These are phyloP conservation scores for Sterrhoptilus dennistouni DNA, from an alignment of 2,113 vertebrate species.

Conservation along the genomic window DNA sequence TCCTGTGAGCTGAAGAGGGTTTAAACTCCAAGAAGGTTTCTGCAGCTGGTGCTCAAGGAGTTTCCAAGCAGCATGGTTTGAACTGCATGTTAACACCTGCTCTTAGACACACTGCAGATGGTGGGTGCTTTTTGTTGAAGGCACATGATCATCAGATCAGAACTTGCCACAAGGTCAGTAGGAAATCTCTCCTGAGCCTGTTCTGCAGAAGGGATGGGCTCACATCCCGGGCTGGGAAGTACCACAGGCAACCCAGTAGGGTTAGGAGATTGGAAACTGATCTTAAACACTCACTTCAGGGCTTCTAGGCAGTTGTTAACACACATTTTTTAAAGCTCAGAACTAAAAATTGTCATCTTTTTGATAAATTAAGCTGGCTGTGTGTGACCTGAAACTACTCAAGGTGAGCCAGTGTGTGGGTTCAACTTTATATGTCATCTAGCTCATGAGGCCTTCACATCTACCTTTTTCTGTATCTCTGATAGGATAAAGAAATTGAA, in stretches of 20 bases:
- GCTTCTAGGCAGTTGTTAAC: not conserved
- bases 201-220: not conserved
- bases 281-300: not conserved
- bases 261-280: not conserved
- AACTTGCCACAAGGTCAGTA: accelerated
- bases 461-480: not conserved
- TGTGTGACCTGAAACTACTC: not conserved
- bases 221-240: accelerated
- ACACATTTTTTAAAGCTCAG: not conserved
- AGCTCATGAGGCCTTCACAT: not conserved
- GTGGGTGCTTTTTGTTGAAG: not conserved
- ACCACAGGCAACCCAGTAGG: not conserved
- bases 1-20: not conserved
- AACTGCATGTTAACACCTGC: not conserved
- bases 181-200: not conserved
- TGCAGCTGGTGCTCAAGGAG: not conserved
- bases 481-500: not conserved
- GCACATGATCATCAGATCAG: not conserved
- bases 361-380: not conserved
- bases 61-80: not conserved
- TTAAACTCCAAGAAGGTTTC: not conserved
- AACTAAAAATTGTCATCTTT: not conserved
- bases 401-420: not conserved
- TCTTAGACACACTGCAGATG: not conserved
- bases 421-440: not conserved